Base-by-base conservation (phyloP, 2,797 vertebrate genomes). In the Benthosema pterotum region DNA sequence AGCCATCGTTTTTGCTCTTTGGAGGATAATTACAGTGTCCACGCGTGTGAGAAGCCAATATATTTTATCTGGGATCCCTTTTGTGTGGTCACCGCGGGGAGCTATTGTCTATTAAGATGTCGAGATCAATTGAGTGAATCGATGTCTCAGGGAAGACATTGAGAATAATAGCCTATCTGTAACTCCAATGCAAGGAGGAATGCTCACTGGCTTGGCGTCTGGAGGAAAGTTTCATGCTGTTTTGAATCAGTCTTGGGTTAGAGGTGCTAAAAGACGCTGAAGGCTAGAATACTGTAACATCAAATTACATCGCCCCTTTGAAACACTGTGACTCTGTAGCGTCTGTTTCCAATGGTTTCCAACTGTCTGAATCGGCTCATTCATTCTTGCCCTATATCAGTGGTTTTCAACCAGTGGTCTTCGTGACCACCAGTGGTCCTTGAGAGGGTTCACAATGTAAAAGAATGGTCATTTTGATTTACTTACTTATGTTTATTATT, bases 51-150 rank as follows among this genome's bases (percentile, higher is more conserved):
- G 60, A 69, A 57, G 61, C 65, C 75, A 60, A 77, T 82, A 60
- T 67, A 72, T 79, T 81, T 84, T 74, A 81, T 71, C 58, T 76
- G 72, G 55, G 70, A 69, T 78, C 53, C 57, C 76, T 69, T 78
- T 78, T 82, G 73, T 80, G 69, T 58, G 17, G 58, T 67, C 68
- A 22, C 79, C 67, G 71, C 53, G 17, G 72, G 75, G 77, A 77
- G 67, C 71, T 70, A 48, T 82, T 81, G 75, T 83, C 81, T 70
- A 65, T 82, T 78, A 65, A 79, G 75, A 78, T 57, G 42, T 42
- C 52, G 50, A 53, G 60, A 72, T 84, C 76, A 61, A 70, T 73
- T 57, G 63, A 68, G 61, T 57, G 67, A 71, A 75, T 85, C 78
- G 74, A 62, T 82, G 71, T 76, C 63, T 54, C 25, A 57, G 66